Evolutionary conservation across 2,888 invertebrate species (phyloP).

Genomic region (Nemurella pictetii): DNA sequence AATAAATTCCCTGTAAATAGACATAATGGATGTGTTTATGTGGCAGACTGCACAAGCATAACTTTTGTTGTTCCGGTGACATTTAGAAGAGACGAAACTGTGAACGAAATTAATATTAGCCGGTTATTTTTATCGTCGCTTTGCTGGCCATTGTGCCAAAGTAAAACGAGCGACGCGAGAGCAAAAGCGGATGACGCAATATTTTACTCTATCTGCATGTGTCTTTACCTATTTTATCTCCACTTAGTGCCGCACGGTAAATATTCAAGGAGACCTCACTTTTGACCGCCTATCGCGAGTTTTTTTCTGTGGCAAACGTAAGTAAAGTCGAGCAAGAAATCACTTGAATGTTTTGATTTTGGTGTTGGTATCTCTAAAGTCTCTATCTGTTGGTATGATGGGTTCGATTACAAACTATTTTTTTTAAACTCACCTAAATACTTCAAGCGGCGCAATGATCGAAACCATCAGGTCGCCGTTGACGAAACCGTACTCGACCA

Average conservation of each 20-base stretch:
- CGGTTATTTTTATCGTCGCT: neutral
- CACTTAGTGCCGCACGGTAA: no score
- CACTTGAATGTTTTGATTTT: neutral
- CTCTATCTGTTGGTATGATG: no score
- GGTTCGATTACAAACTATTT: no score
- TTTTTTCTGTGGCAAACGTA: no score
- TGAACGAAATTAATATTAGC: neutral
- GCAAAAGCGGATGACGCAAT: no score
- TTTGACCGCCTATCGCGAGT: no score
- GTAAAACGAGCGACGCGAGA: neutral
- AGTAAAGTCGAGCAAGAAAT: neutral
- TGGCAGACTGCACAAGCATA: neutral
- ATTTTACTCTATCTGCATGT: no score
- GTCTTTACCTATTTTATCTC: no score
- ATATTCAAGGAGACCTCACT: no score
- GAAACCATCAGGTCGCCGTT: slow-evolving; percentile 82
- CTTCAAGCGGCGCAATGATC: slow-evolving; percentile 82
- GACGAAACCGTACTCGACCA: slow-evolving; percentile 77
- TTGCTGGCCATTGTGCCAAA: neutral
- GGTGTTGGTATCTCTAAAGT: neutral
- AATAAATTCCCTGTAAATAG: no score
- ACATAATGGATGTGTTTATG: no score
- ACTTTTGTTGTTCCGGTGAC: neutral
- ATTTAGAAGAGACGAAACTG: slow-evolving; percentile 20
- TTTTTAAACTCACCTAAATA: slow-evolving; percentile 79